phyloP scores from a whole-genome alignment of 2,888 invertebrate species.

The Atethmia centrago region DNA sequence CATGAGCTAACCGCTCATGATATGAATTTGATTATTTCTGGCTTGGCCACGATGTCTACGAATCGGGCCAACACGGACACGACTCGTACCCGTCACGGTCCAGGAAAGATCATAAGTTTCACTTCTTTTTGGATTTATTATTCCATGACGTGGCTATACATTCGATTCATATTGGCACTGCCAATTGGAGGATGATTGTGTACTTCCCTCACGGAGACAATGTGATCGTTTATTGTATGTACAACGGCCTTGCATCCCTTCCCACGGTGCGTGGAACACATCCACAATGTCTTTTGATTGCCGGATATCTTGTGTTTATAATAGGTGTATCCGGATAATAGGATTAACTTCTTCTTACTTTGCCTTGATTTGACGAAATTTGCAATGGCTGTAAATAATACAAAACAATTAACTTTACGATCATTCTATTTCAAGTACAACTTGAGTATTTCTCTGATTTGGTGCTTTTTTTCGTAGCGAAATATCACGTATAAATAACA shows the following conservation, averaged over 20 bases:
- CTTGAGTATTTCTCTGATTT: background rate
- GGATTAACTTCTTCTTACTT: constrained; percentile 9
- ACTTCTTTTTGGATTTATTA: background rate
- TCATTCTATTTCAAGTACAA: background rate
- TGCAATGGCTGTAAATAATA: constrained; percentile 5
- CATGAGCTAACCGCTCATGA: too few species aligned
- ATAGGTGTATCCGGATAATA: constrained; percentile 25
- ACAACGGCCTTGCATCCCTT: constrained; percentile 34
- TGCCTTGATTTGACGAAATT: constrained; percentile 8
- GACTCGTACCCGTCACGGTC: too few species aligned
- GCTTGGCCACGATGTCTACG: too few species aligned
- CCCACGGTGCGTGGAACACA: constrained; percentile 38
- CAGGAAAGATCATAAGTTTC: background rate
- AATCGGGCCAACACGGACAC: too few species aligned
- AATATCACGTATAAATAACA: too few species aligned
- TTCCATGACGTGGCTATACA: background rate
- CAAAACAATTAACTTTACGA: background rate
- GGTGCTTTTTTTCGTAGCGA: background rate
- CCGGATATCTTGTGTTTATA: background rate
- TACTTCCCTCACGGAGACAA: background rate
- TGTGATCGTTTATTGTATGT: constrained; percentile 11
- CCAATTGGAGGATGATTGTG: constrained; percentile 10
- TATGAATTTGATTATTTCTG: background rate
- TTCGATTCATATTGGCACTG: background rate
- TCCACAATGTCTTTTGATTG: constrained; percentile 8